Base-by-base conservation (phyloP, 2,113 vertebrate species). In the Ellobius talpinus region DNA sequence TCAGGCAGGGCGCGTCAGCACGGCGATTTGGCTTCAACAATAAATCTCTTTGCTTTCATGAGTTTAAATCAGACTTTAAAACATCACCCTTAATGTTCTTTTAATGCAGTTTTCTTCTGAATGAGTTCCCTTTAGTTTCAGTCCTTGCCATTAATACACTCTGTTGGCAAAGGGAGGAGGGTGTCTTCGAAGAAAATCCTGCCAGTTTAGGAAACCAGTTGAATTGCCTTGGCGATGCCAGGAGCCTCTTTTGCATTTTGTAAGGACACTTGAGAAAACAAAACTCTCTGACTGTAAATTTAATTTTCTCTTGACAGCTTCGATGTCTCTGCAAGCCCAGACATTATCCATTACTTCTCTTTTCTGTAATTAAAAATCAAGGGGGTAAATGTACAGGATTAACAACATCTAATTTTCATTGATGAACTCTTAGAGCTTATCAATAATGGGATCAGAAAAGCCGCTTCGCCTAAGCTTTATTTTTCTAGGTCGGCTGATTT, bases 181-280 rank as follows among this genome's bases (percentile, higher is more conserved):
- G 95, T 94, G 91, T 97, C 95, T 98, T 98, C 61, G 31, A 96
- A 90, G 65, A 98, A 88, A 98, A 90, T 47, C 52, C 95, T 98
- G 93, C 91, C 98, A 98, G 91, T 93, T 97, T 97, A 98, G 96
- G 91, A 97, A 98, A 97, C 93, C 89, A 16, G 97, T 97, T 97
- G 92, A 98, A 81, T 97, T 97, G 90, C 87, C 76, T 94, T 87
- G 68, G 90, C 94, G 91, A 94, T 98, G 90, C 68, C 96, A 97
- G 96, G 78, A 97, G 96, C 88, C 97, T 97, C 95, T 94, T 98
- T 98, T 98, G 96, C 95, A 96, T 97, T 98, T 98, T 98, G 97
- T 97, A 98, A 98, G 98, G 97, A 98, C 89, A 95, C 97, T 98
- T 94, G 97, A 98, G 98, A 90, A 98, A 98, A 97, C 92, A 97